Base-by-base conservation (phyloP, 2,797 vertebrate species). In the Coregonus sp. region DNA sequence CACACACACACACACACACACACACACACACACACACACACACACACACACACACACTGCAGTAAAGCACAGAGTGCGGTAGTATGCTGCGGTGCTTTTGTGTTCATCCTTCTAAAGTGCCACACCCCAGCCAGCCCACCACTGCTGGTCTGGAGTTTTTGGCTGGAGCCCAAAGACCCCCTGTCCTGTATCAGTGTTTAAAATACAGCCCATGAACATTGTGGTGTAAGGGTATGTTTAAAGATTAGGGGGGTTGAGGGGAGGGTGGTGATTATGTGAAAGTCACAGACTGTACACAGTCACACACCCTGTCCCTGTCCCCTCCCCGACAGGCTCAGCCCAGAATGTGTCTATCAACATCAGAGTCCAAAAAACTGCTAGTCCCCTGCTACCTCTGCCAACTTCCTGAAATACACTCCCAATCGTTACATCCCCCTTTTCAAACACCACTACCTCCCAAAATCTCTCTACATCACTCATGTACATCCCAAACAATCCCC, bases 121-220 rank as follows among this genome's bases (percentile, higher is more conserved):
- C 93, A 93, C 92, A 54, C 93, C 93, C 92, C 85, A 72, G 59
- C 56, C 76, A 67, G 20, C 52, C 40, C 25, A 54, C 50, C 75
- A 25, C 1, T n/a, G 29, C 52, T 37, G 63, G 59, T 72, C 74
- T 75, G 54, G 54, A n/a, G 54, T n/a, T 73, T 31, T 74, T 74
- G 72, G 70, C 31, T 75, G 59, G 14, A 25, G 66, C n/a, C 20
- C 29, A 54, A 65, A 51, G 71, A 56, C 20, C 71, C 59, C 37
- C 12, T 47, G 59, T 63, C 33, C 75, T 51, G 70, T 75, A 25
- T 67, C 71, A 33, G 80, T 67, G 70, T 75, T 82, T 61, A 25
- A 70, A 50, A 40, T 40, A 6, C 33, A 15, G 31, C 7, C 25
- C 15, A 73, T 59, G 54, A 14, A 16, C 51, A 61, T 50, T 56